Evolutionary conservation across 2,888 invertebrate species (phyloP), one percentile per base, ranked within the genome.

Genomic region (Diploptera punctata): DNA sequence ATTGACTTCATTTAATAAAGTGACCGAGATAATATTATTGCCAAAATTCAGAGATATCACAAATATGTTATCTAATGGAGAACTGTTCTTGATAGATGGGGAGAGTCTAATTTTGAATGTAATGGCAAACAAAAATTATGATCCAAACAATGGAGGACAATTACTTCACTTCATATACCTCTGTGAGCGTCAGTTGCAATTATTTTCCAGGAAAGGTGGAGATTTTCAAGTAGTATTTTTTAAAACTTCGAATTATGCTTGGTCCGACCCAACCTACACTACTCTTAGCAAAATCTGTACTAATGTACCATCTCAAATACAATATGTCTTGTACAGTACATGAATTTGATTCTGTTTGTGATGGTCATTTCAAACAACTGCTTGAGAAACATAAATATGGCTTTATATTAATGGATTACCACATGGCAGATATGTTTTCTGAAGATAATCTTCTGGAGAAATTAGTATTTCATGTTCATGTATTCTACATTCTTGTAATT

Each of bases 211-310:
- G 16, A 68, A 57, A 21, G 57, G 21, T 24, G 68, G 68, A 1
- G n/a, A 26, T 18, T 68, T 68, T 43, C 24, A 68, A 57, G 43
- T 68, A 10, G 54, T 57, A 19, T 68, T 68, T 26, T 57, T 57
- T 18, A 21, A 57, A 16, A 26, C 26, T 24, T 68, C 57, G 68
- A 10, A 16, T 16, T 3, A 43, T 21, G 43, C 38, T 7, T 68
- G 54, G 68, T 2, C 52, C 21, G 57, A 26, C n/a, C n/a, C 24
- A 26, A 21, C 68, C 10, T 38, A 43, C 33, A 3, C 19, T 68
- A 19, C 68, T 54, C 19, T 57, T 68, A 24, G 68, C 68, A 19
- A 52, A 38, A n/a, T 24, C 57, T n/a, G 68, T 38, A 19, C 43
- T 68, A 24, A 33, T 57, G 3, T 5, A 4, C 38, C 68, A 68